Conservation (phyloP, 2,113 vertebrate species). For the Collichthys lucidus region DNA sequence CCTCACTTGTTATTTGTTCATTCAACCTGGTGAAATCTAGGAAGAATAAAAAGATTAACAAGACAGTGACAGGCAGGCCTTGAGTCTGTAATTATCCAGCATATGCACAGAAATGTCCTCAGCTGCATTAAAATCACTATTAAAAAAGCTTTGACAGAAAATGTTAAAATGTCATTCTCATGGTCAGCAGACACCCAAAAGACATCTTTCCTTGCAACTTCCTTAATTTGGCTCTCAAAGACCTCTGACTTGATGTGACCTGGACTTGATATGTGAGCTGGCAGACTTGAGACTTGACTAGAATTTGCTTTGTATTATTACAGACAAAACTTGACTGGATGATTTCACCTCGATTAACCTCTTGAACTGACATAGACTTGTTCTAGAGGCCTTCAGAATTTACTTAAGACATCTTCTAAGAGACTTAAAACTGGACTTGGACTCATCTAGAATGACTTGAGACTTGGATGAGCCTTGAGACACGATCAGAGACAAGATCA, state of each 20-base stretch:
- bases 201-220: not conserved
- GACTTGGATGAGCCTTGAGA: not conserved
- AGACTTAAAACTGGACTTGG: too few species aligned
- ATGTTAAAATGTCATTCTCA: not conserved
- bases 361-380: not conserved
- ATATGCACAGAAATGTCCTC: not conserved
- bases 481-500: not conserved
- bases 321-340: not conserved
- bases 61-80: not conserved
- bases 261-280: not conserved
- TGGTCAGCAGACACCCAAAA: not conserved
- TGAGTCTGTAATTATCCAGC: not conserved
- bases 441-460: not conserved
- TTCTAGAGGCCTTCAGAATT: too few species aligned
- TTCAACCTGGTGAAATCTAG: not conserved
- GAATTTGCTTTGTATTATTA: not conserved
- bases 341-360: not conserved
- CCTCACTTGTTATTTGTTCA: not conserved
- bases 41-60: not conserved
- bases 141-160: not conserved
- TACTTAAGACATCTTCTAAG: too few species aligned
- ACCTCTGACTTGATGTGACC: not conserved
- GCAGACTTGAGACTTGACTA: not conserved
- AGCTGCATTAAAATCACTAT: not conserved
- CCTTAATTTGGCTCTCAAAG: not conserved